Evolutionary conservation across 2,113 vertebrate genomes (phyloP).

Genomic region (Oplegnathus fasciatus): DNA sequence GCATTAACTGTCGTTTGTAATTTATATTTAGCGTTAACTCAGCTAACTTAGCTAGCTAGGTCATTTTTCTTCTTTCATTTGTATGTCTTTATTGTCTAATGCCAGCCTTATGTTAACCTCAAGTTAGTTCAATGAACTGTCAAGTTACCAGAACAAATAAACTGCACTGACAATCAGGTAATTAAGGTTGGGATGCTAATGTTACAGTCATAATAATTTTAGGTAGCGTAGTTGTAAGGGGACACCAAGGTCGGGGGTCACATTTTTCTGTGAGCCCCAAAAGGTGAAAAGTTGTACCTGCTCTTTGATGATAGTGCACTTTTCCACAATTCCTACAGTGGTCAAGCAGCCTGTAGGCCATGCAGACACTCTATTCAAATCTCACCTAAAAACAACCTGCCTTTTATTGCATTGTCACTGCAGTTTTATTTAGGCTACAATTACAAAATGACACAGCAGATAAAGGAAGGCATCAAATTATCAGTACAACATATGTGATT

Average conservation of each 20-base stretch:
- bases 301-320: too few relatives aligned
- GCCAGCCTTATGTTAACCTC: too few relatives aligned
- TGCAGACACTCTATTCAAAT: neutral
- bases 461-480: too few relatives aligned
- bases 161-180: neutral
- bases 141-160: neutral
- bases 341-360: too few relatives aligned
- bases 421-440: neutral
- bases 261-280: too few relatives aligned
- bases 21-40: neutral
- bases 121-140: neutral
- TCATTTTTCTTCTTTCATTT: neutral
- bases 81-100: neutral
- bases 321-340: too few relatives aligned
- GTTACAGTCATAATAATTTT: too few relatives aligned
- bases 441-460: neutral
- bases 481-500: too few relatives aligned
- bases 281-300: too few relatives aligned
- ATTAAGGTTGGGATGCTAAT: neutral
- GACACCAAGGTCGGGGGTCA: too few relatives aligned
- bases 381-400: neutral
- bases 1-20: neutral
- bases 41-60: too few relatives aligned
- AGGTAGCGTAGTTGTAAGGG: too few relatives aligned
- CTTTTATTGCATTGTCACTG: neutral